Evolutionary conservation across 2,797 vertebrate species (phyloP).

Genomic region (Nannoperca australis): DNA sequence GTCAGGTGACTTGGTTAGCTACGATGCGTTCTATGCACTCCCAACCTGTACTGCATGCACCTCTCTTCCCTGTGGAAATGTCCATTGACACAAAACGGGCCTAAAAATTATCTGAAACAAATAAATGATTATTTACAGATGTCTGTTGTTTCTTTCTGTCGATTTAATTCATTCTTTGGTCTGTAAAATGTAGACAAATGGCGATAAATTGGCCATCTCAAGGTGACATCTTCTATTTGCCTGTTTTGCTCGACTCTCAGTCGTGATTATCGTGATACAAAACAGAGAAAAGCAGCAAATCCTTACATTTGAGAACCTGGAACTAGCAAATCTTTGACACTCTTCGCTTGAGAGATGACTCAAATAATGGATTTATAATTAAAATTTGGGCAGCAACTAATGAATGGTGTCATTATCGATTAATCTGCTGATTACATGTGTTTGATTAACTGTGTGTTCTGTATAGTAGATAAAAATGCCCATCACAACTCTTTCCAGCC

Average conservation of each 20-base stretch:
- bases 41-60: slow-evolving; percentile 5
- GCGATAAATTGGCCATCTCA: not conserved
- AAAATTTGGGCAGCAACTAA: not conserved
- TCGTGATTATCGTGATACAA: not conserved
- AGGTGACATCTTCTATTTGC: not conserved
- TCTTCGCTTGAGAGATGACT: not conserved
- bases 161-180: not conserved
- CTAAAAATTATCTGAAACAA: not conserved
- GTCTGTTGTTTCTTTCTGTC: not conserved
- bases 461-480: not conserved
- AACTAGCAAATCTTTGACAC: not conserved
- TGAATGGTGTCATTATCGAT: slow-evolving; percentile 1
- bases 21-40: slow-evolving; percentile 42
- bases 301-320: not conserved
- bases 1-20: slow-evolving; percentile 36
- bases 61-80: not conserved
- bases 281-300: not conserved
- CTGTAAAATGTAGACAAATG: not conserved
- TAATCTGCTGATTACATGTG: not conserved
- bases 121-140: not conserved
- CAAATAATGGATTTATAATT: slow-evolving; percentile 1
- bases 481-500: not conserved
- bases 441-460: not conserved
- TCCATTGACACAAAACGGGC: not conserved
- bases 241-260: not conserved